Evolutionary conservation across 2,113 vertebrate species (phyloP), one percentile per base, ranked within the genome.

Genomic region (Rhynchomys soricoides): DNA sequence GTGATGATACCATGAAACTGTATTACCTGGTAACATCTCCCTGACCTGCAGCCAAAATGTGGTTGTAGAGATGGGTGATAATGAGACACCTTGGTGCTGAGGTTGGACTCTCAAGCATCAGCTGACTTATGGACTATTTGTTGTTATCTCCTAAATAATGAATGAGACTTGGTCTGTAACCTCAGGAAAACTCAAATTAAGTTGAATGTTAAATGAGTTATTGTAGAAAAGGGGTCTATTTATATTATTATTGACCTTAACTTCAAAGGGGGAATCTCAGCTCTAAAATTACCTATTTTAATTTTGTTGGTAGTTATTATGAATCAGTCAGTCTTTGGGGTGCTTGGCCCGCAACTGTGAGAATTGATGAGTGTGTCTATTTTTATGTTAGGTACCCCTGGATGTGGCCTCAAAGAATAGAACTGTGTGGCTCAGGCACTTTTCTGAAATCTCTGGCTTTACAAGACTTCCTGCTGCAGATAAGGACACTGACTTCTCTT

Each of bases 401-500:
- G 62, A 40, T 95, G 7, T 88, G 43, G 89, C 71, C 73, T 94
- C 90, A 95, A 95, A 78, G 85, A 64, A 52, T 0, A 4, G 50
- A 15, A 12, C 75, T 71, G 37, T 93, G 86, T 83, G 90, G 82
- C 24, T 89, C 70, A 52, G 86, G 21, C 45, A 86, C 66, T 96
- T 96, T 91, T 1, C 1, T 91, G 90, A 90, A 77, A 52, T 95
- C 70, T 81, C 79, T 96, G 93, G 50, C 92, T 97, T 95, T 97
- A 48, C 78, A 95, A 89, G 96, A 89, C 83, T 97, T 93, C 94
- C 94, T 95, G 55, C 93, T 2, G 0, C 75, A 3, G 88, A 29
- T 77, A 90, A 94, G 75, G 73, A 55, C 45, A 92, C 96, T 96
- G 96, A 64, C 86, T 97, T 95, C 45, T 91, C 90, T 96, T 94